Conservation (phyloP, 2,888 invertebrate genomes). For the Megalurothrips usitatus region DNA sequence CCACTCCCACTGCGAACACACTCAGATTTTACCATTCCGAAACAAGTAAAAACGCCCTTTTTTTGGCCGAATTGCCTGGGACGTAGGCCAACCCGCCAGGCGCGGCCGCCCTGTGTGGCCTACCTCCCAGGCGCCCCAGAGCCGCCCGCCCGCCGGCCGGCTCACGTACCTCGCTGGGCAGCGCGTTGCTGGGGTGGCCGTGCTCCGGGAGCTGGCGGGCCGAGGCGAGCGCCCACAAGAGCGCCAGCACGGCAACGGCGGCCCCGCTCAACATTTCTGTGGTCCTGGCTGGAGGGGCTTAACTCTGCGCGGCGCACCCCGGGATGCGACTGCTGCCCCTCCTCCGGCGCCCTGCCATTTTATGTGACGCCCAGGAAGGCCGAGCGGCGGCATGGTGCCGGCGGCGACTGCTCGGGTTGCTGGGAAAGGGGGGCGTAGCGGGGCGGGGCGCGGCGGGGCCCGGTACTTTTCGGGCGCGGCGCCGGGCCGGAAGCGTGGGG, state of each 20-base stretch:
- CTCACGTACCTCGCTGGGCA: not conserved
- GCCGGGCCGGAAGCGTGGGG: not conserved
- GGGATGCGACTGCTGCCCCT: not conserved
- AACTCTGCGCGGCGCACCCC: not conserved
- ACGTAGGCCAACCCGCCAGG: not conserved
- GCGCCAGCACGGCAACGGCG: conserved; percentile 1
- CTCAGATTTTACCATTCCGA: no score
- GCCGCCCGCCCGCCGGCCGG: not conserved
- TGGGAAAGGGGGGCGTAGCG: not conserved
- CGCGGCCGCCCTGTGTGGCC: not conserved
- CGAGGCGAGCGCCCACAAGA: not conserved
- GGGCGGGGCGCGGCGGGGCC: not conserved
- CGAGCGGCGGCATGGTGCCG: not conserved
- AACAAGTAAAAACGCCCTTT: no score
- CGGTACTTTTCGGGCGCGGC: not conserved
- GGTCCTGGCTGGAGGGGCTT: not conserved
- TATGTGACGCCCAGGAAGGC: not conserved
- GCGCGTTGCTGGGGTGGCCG: not conserved
- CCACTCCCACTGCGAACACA: no score
- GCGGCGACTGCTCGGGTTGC: no score
- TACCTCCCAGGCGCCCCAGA: not conserved
- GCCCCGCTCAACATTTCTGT: not conserved
- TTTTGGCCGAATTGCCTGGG: no score
- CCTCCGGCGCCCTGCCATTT: not conserved
- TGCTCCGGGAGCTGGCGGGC: conserved; percentile 21